Evolutionary conservation across 2,888 invertebrate genomes (phyloP), one percentile per base, ranked within the genome.

Genomic region (Endomychus coccineus): DNA sequence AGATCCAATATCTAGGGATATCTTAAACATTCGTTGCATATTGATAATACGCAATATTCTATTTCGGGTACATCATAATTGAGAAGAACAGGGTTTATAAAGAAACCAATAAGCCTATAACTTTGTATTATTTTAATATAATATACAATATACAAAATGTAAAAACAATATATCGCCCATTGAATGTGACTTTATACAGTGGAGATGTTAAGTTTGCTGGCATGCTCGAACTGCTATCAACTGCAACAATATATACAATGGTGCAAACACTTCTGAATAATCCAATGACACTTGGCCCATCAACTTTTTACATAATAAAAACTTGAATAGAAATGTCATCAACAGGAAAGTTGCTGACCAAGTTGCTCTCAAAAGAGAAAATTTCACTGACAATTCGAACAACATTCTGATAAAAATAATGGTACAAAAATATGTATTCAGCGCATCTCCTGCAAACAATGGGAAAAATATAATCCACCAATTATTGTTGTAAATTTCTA

Each of bases 391-490:
- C 13, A 48, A 81, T 54, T 87, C 86, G 56, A 88, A 72, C 56
- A 85, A 83, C 81, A 89, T 87, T 54, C 97, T 76, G 53, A 97
- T 89, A 58, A 91, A 89, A 39, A 96, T 86, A 54, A 96, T 96
- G 33, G 90, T 80, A 59, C 91, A 89, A 64, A 96, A 96, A 65
- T 97, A 97, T 16, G 87, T 82, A 68, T 91, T 91, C 49, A 94
- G 74, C 16, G 87, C 89, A 70, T 95, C 92, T 49, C 88, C 87
- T 22, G 88, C 79, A 69, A 94, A 96, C 19, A 96, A 69, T 0
- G 96, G 95, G 11, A 83, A 78, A 66, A 96, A 95, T 35, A 92
- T 81, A 39, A 79, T 74, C 82, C 88, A 91, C 91, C 94, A 95
- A 42, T 84, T 81, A 24, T 72, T 61, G 30, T 36, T 49, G 40